Evolutionary conservation across 1,140 invertebrate genomes (phyloP), one percentile per base, ranked within the genome.

Genomic region (Liolophura sinensis): DNA sequence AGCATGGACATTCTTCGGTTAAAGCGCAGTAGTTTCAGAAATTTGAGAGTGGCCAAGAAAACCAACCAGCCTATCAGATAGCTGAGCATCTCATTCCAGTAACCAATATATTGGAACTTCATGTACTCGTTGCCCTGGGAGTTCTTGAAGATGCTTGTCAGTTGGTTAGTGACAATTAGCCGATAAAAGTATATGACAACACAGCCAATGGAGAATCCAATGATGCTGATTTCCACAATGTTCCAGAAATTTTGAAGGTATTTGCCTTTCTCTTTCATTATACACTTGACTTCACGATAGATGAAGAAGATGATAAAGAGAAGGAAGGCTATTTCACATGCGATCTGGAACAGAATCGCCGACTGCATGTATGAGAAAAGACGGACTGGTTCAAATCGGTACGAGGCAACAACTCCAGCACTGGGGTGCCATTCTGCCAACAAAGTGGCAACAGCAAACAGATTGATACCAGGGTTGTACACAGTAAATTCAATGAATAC

Each of bases 401-500:
- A 87, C 47, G 81, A 85, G 7, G 85, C 79, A 16, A 86, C 78
- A 9, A 88, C 76, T 15, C 87, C 87, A 5, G 87, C 87, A 46
- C 83, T 86, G 7, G 85, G 83, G 31, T 84, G 64, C 70, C 87
- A 86, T 74, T 89, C 88, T 4, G 82, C 81, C 16, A 88, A 69
- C n/a, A 88, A 78, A 15, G 84, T 86, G 12, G 79, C 78, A 0
- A 87, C 81, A 14, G 81, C 83, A 67, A 88, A 88, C 20, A 89
- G 72, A 66, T 89, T 85, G 0, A 84, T 72, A 64, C 88, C 84
- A 1, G 88, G 84, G 74, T 89, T 89, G 73, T 88, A 89, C 15
- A 85, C 80, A 6, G 88, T 87, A 71, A 89, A 88, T 69, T 89
- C 88, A 7, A 87, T 78, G 67, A 89, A 86, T 15, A 89, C 80